Percentiles rank a stretch among this genome's conserved stretches.
Evolutionary conservation across 2,113 vertebrate species (phyloP).

Genomic region (Lepisosteus osseus): DNA sequence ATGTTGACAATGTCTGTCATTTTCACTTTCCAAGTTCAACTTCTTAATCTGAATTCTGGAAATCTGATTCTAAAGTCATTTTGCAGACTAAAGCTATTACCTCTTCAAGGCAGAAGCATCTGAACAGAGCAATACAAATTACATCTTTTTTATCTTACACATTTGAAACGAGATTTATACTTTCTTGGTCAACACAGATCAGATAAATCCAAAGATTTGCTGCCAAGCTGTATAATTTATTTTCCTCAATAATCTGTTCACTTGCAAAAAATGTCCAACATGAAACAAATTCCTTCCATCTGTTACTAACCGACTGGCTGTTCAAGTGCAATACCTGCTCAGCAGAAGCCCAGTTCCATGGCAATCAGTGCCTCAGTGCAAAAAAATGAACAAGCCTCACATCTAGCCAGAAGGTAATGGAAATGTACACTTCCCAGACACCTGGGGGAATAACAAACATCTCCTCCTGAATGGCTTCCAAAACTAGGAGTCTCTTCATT

Average conservation of each 20-base stretch:
- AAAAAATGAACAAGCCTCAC: constrained; percentile 53
- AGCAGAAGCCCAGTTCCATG: constrained; percentile 31
- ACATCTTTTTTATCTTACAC: background rate
- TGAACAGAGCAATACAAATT: too few relatives aligned
- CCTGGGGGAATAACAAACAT: constrained; percentile 63
- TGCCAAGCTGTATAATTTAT: constrained; percentile 7
- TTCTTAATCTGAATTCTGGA: too few relatives aligned
- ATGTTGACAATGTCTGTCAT: too few relatives aligned
- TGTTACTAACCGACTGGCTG: constrained; percentile 27
- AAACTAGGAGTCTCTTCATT: constrained; percentile 41
- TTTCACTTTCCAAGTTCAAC: too few relatives aligned
- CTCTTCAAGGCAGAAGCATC: too few relatives aligned
- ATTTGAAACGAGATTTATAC: constrained; percentile 6
- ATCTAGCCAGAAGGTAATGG: constrained; percentile 56
- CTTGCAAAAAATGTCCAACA: constrained; percentile 34
- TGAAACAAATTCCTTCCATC: constrained; percentile 8
- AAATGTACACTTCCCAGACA: constrained; percentile 74
- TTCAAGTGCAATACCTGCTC: constrained; percentile 26
- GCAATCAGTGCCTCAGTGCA: constrained; percentile 43
- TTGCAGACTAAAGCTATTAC: too few relatives aligned
- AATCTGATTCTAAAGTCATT: too few relatives aligned
- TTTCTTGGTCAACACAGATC: constrained; percentile 4
- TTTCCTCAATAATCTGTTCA: constrained; percentile 22
- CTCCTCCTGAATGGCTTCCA: constrained; percentile 59
- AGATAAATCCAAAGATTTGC: background rate